Conservation (phyloP, 2,888 invertebrate species). For the Scaptodrosophila latifasciaeformis region DNA sequence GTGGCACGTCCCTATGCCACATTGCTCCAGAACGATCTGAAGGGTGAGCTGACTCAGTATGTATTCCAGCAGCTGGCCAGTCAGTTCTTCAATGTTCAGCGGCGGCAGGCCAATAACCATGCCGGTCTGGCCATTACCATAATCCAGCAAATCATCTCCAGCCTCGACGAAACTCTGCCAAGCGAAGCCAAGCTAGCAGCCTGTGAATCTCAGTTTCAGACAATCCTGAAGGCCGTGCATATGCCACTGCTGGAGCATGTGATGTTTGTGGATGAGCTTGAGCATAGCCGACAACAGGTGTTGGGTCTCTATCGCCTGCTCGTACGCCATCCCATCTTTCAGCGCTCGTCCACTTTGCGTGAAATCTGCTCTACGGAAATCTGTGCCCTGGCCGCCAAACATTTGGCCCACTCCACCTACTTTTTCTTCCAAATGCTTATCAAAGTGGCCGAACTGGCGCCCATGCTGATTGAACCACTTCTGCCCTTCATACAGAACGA, state of each 20-base stretch:
- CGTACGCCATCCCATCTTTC: conserved; percentile 42
- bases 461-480: conserved; percentile 56
- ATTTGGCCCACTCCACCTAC: conserved; percentile 73
- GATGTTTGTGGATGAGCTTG: conserved; percentile 73
- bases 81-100: conserved; percentile 70
- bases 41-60: conserved; percentile 54
- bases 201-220: conserved; percentile 44
- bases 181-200: neutral
- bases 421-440: conserved; percentile 72
- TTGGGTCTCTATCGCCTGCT: conserved; percentile 62
- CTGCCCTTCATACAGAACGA: conserved; percentile 62
- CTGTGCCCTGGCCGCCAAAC: conserved; percentile 68
- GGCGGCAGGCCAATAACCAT: conserved; percentile 69
- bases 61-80: conserved; percentile 68
- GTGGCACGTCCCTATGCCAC: conserved; percentile 70
- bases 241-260: conserved; percentile 71
- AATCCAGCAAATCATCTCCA: conserved; percentile 62
- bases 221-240: conserved; percentile 62
- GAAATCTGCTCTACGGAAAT: conserved; percentile 57
- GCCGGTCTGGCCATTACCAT: conserved; percentile 70
- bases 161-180: conserved; percentile 9
- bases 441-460: conserved; percentile 63
- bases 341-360: conserved; percentile 40
- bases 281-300: conserved; percentile 66
- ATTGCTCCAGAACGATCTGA: conserved; percentile 63